Evolutionary conservation across 1,140 invertebrate species (phyloP).

Genomic region (Geopemphigus sp.): DNA sequence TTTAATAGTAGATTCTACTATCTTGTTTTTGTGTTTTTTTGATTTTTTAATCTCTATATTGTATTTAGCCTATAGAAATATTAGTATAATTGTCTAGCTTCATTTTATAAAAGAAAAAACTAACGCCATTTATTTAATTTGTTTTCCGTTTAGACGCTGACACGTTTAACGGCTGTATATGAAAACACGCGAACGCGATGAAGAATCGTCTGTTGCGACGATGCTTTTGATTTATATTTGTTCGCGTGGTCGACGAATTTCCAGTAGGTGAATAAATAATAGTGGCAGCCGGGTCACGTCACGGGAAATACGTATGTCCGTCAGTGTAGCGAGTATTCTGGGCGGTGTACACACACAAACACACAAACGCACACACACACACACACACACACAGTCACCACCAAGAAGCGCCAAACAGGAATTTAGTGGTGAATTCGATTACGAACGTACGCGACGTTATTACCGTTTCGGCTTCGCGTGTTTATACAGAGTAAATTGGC

Average conservation of each 20-base stretch:
- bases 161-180: too few species aligned
- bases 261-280: neutral
- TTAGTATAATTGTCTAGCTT: too few species aligned
- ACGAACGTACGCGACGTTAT: conserved; percentile 9
- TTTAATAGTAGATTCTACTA: too few species aligned
- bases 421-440: conserved; percentile 6
- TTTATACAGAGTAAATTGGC: conserved; percentile 14
- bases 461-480: conserved; percentile 2
- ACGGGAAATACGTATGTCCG: neutral
- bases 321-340: too few species aligned
- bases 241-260: neutral
- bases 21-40: too few species aligned
- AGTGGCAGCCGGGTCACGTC: neutral
- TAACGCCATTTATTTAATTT: too few species aligned
- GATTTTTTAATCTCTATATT: too few species aligned
- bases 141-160: too few species aligned
- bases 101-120: too few species aligned
- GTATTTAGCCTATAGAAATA: too few species aligned
- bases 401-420: conserved; percentile 16
- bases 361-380: too few species aligned
- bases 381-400: neutral
- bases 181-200: neutral
- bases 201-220: conserved; percentile 5
- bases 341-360: too few species aligned
- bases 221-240: conserved; percentile 25